A percentile compares a stretch with the other conserved stretches of the same genome.
phyloP scores from a whole-genome alignment of 2,888 invertebrate species.

The Cyclophora albipunctata region DNA sequence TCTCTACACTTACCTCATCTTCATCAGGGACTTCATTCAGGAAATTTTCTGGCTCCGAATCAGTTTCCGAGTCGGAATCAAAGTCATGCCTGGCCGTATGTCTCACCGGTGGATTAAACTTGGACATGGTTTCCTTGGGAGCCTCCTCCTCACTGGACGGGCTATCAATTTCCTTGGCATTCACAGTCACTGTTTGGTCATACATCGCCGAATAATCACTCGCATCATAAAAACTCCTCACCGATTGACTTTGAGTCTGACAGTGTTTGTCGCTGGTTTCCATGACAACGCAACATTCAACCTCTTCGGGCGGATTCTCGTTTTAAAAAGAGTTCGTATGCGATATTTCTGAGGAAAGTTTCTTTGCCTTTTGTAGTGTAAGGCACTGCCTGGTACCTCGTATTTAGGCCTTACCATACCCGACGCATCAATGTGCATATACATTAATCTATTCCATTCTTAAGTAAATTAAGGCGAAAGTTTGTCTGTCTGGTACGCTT shows the following conservation, averaged over 20 bases:
- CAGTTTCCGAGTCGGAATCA: conserved; percentile 61
- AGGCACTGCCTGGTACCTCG: conserved; percentile 20
- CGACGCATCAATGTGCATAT: conserved; percentile 24
- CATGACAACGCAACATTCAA: conserved; percentile 46
- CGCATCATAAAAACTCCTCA: conserved; percentile 25
- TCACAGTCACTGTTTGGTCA: conserved; percentile 77
- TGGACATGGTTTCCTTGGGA: conserved; percentile 52
- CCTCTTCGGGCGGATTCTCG: conserved; percentile 34
- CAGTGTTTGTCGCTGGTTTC: conserved; percentile 66
- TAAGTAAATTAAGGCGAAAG: background rate
- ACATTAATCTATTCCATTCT: conserved; percentile 2
- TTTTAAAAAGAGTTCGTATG: conserved; percentile 28
- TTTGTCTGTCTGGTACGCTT: no score
- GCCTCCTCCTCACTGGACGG: conserved; percentile 48
- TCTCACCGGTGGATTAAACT: conserved; percentile 62
- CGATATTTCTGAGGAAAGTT: conserved; percentile 11
- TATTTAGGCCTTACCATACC: background rate
- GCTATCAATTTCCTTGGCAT: conserved; percentile 75
- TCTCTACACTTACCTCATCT: conserved; percentile 37
- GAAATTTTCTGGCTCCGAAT: conserved; percentile 53
- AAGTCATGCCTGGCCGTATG: conserved; percentile 63
- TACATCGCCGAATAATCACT: conserved; percentile 58
- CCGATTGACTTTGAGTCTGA: conserved; percentile 54
- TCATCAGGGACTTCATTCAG: conserved; percentile 42
- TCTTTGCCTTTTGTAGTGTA: conserved; percentile 10